Evolutionary conservation across 1,140 invertebrate species (phyloP).

Genomic region (Leptoteleia sp.): DNA sequence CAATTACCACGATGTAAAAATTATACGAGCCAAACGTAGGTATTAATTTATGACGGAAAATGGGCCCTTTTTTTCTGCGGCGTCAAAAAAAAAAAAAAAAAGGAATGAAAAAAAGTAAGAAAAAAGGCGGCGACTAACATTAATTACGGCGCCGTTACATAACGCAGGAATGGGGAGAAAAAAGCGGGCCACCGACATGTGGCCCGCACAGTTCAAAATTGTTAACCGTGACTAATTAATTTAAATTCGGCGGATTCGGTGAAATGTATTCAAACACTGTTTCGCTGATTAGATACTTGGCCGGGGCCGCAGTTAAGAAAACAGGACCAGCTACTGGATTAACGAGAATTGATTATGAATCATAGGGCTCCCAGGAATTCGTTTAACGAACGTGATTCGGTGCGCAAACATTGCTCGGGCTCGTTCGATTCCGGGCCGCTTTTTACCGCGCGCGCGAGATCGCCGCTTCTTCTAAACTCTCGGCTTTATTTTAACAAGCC

Average conservation of each 20-base stretch:
- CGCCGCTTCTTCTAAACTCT: too few species aligned
- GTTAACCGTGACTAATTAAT: constrained; percentile 60
- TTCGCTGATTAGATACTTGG: constrained; percentile 53
- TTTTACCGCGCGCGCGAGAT: too few species aligned
- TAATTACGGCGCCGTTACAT: constrained; percentile 56
- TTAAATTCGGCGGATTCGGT: constrained; percentile 60
- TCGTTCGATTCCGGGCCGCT: too few species aligned
- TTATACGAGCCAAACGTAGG: constrained; percentile 26
- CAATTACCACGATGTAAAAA: constrained; percentile 57
- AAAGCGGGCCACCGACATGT: constrained; percentile 30
- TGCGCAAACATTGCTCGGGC: too few species aligned
- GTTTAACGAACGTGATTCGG: constrained; percentile 26
- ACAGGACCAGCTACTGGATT: constrained; percentile 53
- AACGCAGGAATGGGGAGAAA: constrained; percentile 23
- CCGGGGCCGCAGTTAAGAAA: constrained; percentile 31
- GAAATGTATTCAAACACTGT: constrained; percentile 60
- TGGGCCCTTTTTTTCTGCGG: constrained; percentile 43
- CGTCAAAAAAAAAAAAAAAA: constrained; percentile 37
- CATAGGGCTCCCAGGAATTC: constrained; percentile 42
- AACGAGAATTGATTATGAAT: constrained; percentile 60
- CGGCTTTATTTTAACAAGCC: too few species aligned
- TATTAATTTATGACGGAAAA: constrained; percentile 60
- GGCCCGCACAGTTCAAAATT: constrained; percentile 49
- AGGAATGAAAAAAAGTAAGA: too few species aligned
- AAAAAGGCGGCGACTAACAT: too few species aligned